Base-by-base conservation (phyloP, 2,113 vertebrate genomes). In the Rhea americana region DNA sequence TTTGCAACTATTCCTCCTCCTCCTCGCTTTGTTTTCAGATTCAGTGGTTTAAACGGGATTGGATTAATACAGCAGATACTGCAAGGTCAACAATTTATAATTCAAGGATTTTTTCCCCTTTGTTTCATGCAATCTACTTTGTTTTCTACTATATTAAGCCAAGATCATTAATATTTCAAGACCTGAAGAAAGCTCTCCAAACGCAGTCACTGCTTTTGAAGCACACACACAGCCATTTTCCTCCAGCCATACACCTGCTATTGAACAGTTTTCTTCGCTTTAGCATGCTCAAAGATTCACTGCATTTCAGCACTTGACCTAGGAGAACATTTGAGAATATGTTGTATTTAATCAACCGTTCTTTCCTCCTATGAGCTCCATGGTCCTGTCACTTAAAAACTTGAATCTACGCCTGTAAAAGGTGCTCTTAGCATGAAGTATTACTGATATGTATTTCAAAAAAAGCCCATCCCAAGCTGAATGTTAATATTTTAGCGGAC, bases 101-200 rank as follows among this genome's bases (percentile, higher is more conserved):
- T 48, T 88, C 71, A 93, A 78, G 21, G 82, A 81, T 87, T 56
- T 51, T 16, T 9, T 1, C 13, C 55, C 41, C 72, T 73, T 87
- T 4, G 1, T 78, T 94, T 85, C 68, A 92, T 41, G 26, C 59
- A 70, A 48, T 83, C 83, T 82, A 81, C 90, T 97, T 96, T 97
- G 65, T 96, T 96, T 97, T 97, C 92, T 70, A 81, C 94, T 96
- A 82, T 89, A 96, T 97, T 95, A 97, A 97, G 92, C 70, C 76
- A 91, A 90, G 91, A 78, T 95, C 95, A 97, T 97, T 97, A 97
- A 97, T 98, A 97, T 97, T 98, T 97, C 95, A 97, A 91, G 87
- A 95, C 83, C 93, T 91, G 94, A 96, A 90, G 79, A 89, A 97
- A 96, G 87, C 87, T 80, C 83, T 96, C 89, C 95, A 86, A 96